Conservation (phyloP, 2,113 vertebrate species). For the Poeciliopsis occidentalis region DNA sequence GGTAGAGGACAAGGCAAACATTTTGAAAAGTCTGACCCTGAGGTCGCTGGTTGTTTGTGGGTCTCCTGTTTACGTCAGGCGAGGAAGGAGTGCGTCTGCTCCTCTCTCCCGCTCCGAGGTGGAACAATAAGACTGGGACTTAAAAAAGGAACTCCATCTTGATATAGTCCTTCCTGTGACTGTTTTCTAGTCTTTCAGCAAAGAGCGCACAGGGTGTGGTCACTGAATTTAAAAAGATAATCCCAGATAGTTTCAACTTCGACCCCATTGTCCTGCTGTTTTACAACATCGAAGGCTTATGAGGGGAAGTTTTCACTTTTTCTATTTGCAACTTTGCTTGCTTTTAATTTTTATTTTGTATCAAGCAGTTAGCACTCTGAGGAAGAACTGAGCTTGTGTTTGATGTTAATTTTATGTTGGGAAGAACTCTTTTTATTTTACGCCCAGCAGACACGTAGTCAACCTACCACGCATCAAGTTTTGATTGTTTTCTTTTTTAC, state of each 20-base stretch:
- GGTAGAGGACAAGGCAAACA: slow-evolving; percentile 24
- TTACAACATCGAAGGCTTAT: slow-evolving; percentile 18
- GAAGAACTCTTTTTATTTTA: slow-evolving; percentile 1
- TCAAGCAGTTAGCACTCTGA: not conserved
- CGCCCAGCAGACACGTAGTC: not conserved
- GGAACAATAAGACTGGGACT: slow-evolving; percentile 87
- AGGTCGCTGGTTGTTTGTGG: slow-evolving; percentile 38
- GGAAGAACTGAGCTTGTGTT: not conserved
- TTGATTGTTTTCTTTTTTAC: slow-evolving; percentile 17
- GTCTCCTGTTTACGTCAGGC: slow-evolving; percentile 62
- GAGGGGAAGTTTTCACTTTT: not conserved
- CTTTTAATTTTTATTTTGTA: not conserved
- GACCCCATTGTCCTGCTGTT: slow-evolving; percentile 29
- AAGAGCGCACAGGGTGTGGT: slow-evolving; percentile 62
- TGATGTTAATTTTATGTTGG: not conserved
- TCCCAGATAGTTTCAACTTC: slow-evolving; percentile 50
- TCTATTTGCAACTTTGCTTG: not conserved
- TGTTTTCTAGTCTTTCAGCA: slow-evolving; percentile 82
- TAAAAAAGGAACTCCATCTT: slow-evolving; percentile 86
- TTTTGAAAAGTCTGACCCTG: slow-evolving; percentile 8
- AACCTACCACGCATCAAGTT: not conserved
- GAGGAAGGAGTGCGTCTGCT: slow-evolving; percentile 59
- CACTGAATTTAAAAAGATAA: slow-evolving; percentile 69
- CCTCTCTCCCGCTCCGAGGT: slow-evolving; percentile 62
- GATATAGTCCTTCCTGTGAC: slow-evolving; percentile 89